These are phyloP conservation scores for Phoeniculus purpureus DNA, from an alignment of 2,797 vertebrate genomes.

Conservation along the genomic window DNA sequence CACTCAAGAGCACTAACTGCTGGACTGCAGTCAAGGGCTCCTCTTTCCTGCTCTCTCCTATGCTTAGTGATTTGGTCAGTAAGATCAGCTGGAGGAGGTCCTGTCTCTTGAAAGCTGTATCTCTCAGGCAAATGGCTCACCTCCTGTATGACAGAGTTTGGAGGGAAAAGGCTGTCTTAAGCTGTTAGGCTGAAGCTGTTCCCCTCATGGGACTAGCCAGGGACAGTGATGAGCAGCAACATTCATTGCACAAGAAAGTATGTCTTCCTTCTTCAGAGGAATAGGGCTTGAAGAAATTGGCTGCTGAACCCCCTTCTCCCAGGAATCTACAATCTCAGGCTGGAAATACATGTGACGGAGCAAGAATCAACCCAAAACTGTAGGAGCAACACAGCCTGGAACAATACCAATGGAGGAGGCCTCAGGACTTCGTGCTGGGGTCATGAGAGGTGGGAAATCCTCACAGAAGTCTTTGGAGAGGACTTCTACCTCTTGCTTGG, in stretches of 20 bases:
- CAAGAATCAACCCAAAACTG: background rate
- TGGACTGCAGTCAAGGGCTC: background rate
- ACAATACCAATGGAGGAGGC: background rate
- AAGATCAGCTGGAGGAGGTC: background rate
- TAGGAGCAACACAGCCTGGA: background rate
- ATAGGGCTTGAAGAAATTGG: background rate
- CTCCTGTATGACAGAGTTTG: background rate
- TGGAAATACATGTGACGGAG: background rate
- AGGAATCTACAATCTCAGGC: background rate
- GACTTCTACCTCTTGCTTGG: background rate
- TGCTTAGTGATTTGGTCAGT: background rate
- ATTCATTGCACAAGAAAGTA: background rate
- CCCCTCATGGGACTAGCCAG: background rate
- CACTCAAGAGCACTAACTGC: background rate
- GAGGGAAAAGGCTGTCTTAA: background rate
- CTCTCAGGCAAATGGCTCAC: background rate
- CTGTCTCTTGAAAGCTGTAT: background rate
- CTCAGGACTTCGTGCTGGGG: background rate
- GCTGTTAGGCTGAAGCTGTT: background rate
- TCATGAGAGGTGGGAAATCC: background rate
- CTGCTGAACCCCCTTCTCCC: background rate
- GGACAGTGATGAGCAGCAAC: background rate
- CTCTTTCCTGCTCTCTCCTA: background rate
- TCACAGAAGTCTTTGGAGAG: background rate
- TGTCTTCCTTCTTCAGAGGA: background rate